Evolutionary conservation across 1,140 invertebrate species (phyloP), one percentile per base, ranked within the genome.

Genomic region (Metopolophium dirhodum): DNA sequence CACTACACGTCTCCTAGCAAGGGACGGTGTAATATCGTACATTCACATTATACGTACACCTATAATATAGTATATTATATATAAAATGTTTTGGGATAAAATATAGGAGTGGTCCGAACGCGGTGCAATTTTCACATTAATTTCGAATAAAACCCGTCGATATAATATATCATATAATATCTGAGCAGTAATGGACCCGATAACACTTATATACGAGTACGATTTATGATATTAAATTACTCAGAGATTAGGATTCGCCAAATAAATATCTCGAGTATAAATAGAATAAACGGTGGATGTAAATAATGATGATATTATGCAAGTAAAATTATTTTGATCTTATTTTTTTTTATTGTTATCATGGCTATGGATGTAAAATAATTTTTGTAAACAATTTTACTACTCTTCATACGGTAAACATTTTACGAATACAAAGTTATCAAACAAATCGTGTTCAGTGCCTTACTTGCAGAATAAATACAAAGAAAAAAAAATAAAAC

Each of bases 121-220:
- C 61, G 61, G 61, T 77, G 30, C 61, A 77, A 77, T 77, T 77
- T 77, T 35, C 61, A 77, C 61, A 77, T 77, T 77, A 77, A 77
- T 77, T 77, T 77, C 61, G 14, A n/a, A 77, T 77, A 77, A 77
- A 77, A 77, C 61, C 61, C 61, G 61, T 77, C 61, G 30, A 77
- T 77, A 77, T 77, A n/a, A 68, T 68, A 68, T 68, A 68, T 68
- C 61, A 68, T n/a, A 68, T n/a, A 68, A 77, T 77, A 77, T 77
- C n/a, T 77, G 61, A 18, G 61, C 61, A n/a, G n/a, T 68, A 68
- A 68, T 68, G 61, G 61, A 77, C 30, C 6, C 61, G 61, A 77
- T 77, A 77, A 77, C 61, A 77, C 61, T 77, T 77, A n/a, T 77
- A 77, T n/a, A 20, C n/a, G 61, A n/a, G 61, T 77, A 77, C 6